A percentile compares a stretch with the other conserved stretches of the same genome.
Evolutionary conservation across 2,888 invertebrate genomes (phyloP).

Genomic region (Melanophora roralis): DNA sequence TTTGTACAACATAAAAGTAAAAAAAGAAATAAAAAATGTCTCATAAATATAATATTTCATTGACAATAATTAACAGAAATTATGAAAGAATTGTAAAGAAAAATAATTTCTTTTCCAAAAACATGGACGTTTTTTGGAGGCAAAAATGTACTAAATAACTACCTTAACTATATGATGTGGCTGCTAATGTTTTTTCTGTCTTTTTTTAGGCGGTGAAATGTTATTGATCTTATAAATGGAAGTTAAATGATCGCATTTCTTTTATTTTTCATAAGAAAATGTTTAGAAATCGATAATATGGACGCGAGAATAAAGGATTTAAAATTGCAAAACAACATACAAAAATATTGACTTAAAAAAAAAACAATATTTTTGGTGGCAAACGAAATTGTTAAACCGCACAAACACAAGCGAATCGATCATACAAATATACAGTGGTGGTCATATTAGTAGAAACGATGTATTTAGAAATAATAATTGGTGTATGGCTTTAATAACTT

Average conservation of each 20-base stretch:
- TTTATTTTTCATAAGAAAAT: neutral
- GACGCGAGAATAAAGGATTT: constrained; percentile 9
- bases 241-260: constrained; percentile 47
- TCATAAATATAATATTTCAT: constrained; percentile 23
- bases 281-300: neutral
- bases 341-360: constrained; percentile 57
- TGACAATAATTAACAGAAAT: constrained; percentile 40
- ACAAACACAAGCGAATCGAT: constrained; percentile 20
- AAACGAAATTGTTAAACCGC: constrained; percentile 46
- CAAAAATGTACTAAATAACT: constrained; percentile 12
- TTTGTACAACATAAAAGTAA: neutral
- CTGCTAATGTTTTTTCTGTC: neutral
- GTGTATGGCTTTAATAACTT: no score
- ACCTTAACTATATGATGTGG: no score
- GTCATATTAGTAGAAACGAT: neutral
- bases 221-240: constrained; percentile 59
- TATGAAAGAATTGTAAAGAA: neutral
- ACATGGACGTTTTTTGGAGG: constrained; percentile 1
- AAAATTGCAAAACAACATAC: constrained; percentile 34
- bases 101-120: neutral
- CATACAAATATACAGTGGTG: neutral
- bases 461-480: no score
- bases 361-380: constrained; percentile 52
- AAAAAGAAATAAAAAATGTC: neutral
- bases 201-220: constrained; percentile 48